phyloP scores from a whole-genome alignment of 2,113 vertebrate species.

The Oreochromis aureus region DNA sequence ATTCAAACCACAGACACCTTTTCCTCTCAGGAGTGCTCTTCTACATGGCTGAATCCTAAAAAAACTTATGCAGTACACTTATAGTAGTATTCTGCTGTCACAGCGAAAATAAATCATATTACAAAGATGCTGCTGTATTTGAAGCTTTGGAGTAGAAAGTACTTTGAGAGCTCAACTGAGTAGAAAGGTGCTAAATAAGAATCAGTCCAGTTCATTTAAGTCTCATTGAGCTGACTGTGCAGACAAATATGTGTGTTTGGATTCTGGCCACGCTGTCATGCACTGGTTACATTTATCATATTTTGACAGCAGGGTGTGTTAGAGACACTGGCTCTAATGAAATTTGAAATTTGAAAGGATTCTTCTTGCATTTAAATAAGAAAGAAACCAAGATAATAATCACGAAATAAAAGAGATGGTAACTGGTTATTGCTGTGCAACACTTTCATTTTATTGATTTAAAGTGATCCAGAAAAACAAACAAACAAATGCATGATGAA shows the following conservation, averaged over 20 bases:
- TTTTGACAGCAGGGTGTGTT: rapidly evolving
- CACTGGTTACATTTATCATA: rapidly evolving
- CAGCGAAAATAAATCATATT: background rate
- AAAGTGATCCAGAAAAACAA: background rate
- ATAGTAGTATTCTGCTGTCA: background rate
- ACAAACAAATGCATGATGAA: background rate
- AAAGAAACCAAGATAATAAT: background rate
- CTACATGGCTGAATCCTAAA: background rate
- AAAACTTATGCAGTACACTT: rapidly evolving
- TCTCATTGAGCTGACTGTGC: background rate
- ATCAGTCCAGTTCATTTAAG: background rate
- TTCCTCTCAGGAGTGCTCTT: background rate
- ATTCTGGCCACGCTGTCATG: rapidly evolving
- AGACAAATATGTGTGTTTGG: background rate
- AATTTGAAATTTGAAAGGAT: background rate
- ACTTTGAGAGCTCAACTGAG: background rate
- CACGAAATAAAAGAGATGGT: background rate
- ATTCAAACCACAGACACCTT: background rate
- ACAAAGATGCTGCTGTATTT: background rate
- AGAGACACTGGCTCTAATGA: background rate
- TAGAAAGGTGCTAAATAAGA: rapidly evolving
- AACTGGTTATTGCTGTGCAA: background rate
- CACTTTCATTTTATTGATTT: background rate
- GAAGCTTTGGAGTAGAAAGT: background rate
- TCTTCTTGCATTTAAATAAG: background rate